Base-by-base conservation (phyloP, 2,888 invertebrate genomes). In the Rhodophaea formosa region DNA sequence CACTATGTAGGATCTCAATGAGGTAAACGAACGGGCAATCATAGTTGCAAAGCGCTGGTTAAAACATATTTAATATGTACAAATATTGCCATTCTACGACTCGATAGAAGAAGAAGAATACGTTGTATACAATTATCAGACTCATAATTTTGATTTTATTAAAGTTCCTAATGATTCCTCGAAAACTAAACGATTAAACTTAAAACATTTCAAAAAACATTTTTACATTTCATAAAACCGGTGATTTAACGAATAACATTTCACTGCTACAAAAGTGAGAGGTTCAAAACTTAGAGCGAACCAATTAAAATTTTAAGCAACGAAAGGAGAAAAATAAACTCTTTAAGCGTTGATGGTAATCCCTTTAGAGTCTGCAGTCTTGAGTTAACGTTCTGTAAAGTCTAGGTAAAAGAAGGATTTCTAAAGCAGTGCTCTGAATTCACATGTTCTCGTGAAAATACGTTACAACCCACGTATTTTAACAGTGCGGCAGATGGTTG, bases 251-350 rank as follows among this genome's bases (percentile, higher is more conserved):
- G 16, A 17, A 16, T 45, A 45, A 45, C 47, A 14, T 35, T 7
- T 35, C 10, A 10, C n/a, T 10, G 32, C 8, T 32, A 49, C 15
- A 15, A 10, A 32, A 32, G 15, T 15, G 29, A 47, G 29, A 29
- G 47, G 8, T 32, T 3, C 3, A 15, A 32, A 32, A 49, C 32
- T 47, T 47, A 47, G n/a, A 32, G 32, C 32, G n/a, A 49, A 32
- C 49, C 15, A 49, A 49, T 49, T 32, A 49, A 49, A 15, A 49
- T 29, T 51, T 51, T 51, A 35, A 51, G 35, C 51, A 8, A 17
- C 46, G 23, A 23, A 49, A 6, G 35, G 35, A 51, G 35, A 35
- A 32, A 51, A 35, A 51, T 35, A 15, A 32, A n/a, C 39, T 39
- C 35, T 35, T 16, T 15, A 51, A 35, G 5, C 35, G 35, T 49